phyloP scores from a whole-genome alignment of 1,140 invertebrate genomes.

The Drosophila nasuta region DNA sequence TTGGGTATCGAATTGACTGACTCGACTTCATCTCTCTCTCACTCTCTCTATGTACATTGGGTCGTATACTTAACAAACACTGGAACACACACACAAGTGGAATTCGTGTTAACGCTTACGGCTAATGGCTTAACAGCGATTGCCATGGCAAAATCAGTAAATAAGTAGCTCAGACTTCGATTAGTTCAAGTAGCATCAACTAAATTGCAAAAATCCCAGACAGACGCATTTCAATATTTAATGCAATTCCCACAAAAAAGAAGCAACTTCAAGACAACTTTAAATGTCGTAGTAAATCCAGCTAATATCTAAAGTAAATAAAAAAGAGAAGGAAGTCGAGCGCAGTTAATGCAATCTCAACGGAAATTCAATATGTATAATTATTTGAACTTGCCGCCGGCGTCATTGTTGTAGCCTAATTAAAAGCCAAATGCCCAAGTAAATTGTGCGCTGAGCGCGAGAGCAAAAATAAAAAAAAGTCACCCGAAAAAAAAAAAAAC shows the following conservation, averaged over 20 bases:
- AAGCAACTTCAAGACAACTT: background rate
- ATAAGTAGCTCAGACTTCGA: conserved; percentile 15
- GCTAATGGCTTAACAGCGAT: conserved; percentile 10
- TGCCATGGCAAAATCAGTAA: background rate
- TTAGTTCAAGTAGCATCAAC: conserved; percentile 1
- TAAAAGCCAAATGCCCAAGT: conserved; percentile 55
- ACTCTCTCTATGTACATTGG: background rate
- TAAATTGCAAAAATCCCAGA: conserved; percentile 1
- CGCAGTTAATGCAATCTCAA: conserved; percentile 22
- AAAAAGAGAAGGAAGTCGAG: conserved; percentile 17
- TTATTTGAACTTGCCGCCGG: conserved; percentile 41
- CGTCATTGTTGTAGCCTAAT: conserved; percentile 67
- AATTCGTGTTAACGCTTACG: conserved; percentile 24
- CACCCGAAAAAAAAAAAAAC: conserved; percentile 47
- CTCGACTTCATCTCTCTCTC: too few species aligned
- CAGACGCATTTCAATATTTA: conserved; percentile 5
- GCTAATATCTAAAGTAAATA: background rate
- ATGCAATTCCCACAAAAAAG: background rate
- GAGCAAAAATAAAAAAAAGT: conserved; percentile 32
- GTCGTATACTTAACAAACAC: conserved; percentile 19
- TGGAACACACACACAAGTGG: background rate
- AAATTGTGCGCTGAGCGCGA: conserved; percentile 33
- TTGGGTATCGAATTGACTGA: conserved; percentile 15
- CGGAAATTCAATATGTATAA: conserved; percentile 57
- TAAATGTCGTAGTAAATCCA: background rate